Conservation (phyloP, 2,888 invertebrate species). For the Buathra laborator region DNA sequence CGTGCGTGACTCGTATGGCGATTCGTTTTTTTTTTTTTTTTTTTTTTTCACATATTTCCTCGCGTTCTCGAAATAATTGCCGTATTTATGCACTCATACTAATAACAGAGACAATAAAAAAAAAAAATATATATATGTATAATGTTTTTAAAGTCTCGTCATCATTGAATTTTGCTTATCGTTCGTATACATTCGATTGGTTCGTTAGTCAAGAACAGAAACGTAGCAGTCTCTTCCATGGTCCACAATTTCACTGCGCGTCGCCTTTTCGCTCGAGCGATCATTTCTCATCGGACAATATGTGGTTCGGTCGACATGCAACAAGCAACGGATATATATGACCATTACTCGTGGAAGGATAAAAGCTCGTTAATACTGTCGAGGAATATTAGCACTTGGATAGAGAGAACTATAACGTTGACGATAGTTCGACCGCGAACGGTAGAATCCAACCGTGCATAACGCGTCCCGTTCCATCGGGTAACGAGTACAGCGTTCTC, state of each 20-base stretch:
- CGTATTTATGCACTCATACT: not conserved
- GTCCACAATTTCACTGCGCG: not conserved
- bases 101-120: not conserved
- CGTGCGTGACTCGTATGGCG: not conserved
- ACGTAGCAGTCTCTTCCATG: not conserved
- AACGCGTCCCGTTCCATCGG: constrained; percentile 3
- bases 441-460: constrained; percentile 12
- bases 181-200: not conserved
- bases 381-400: not conserved
- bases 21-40: not conserved
- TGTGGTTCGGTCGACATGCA: not conserved
- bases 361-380: constrained; percentile 5
- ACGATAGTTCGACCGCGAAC: constrained; percentile 1
- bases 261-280: not conserved
- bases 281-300: not conserved
- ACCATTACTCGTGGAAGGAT: not conserved
- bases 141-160: not conserved
- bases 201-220: not conserved
- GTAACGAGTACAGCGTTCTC: not conserved
- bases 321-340: not conserved
- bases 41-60: not conserved
- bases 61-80: not conserved
- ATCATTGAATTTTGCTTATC: too few relatives aligned
- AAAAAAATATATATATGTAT: not conserved
- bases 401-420: not conserved